A percentile compares a stretch with the other conserved stretches of the same genome.
phyloP scores from a whole-genome alignment of 2,113 vertebrate species.

The Hippolais icterina region DNA sequence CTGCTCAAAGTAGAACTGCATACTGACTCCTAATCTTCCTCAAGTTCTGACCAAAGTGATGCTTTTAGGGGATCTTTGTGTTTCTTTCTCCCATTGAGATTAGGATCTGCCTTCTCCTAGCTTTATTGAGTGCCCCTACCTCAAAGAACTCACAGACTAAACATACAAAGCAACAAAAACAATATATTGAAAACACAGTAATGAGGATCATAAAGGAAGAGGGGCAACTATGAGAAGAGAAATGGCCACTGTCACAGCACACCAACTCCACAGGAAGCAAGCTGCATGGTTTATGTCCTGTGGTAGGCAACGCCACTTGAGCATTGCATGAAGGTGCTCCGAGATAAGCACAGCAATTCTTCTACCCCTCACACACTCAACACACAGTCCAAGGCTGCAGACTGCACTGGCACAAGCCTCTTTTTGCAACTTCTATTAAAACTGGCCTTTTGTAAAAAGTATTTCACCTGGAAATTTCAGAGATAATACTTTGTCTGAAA shows the following conservation, averaged over 20 bases:
- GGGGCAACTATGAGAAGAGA: background rate
- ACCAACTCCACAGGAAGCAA: background rate
- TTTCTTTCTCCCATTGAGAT: background rate
- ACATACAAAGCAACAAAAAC: background rate
- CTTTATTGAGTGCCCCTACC: background rate
- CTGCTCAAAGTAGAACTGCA: background rate
- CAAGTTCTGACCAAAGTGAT: background rate
- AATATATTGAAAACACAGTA: background rate
- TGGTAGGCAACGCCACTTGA: background rate
- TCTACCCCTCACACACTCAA: background rate
- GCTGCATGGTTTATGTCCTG: background rate
- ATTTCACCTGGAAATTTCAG: background rate
- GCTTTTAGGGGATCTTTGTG: background rate
- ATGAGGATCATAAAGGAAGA: background rate
- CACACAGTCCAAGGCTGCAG: background rate
- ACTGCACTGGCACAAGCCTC: background rate
- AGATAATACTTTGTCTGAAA: background rate
- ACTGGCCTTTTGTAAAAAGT: background rate
- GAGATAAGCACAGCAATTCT: background rate
- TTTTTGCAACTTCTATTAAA: background rate
- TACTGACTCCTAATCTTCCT: background rate
- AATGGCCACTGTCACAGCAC: background rate
- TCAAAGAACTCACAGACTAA: background rate
- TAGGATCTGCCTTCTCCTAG: background rate
- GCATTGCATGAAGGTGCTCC: background rate